Conservation (phyloP, 92 coral and sea anemone species). For the Palythoa heliodiscus region DNA sequence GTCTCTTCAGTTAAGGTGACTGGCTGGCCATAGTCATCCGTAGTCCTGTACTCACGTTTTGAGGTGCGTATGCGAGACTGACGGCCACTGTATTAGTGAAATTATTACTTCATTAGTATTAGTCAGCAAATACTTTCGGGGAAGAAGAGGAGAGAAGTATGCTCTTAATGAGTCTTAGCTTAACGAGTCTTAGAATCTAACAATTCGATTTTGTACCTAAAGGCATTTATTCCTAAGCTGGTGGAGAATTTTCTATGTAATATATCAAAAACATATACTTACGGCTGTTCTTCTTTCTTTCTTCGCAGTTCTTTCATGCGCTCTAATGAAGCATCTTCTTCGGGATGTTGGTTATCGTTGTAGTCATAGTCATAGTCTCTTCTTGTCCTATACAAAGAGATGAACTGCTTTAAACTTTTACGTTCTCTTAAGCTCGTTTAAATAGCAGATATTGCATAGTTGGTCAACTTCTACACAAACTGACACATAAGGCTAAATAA, state of each 20-base stretch:
- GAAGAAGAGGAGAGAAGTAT: too few species aligned
- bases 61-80: conserved; percentile 8
- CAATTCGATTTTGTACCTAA: too few species aligned
- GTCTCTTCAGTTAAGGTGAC: conserved; percentile 8
- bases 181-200: too few species aligned
- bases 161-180: too few species aligned
- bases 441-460: too few species aligned
- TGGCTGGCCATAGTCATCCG: neutral
- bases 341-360: neutral
- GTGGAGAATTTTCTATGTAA: neutral
- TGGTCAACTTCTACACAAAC: too few species aligned
- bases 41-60: conserved; percentile 14
- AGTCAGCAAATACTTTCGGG: too few species aligned
- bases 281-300: conserved; percentile 18
- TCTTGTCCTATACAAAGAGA: neutral
- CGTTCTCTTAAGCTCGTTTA: too few species aligned
- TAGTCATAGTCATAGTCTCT: conserved; percentile 1
- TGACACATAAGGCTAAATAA: too few species aligned
- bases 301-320: conserved; percentile 33
- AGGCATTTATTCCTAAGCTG: neutral
- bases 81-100: conserved; percentile 16
- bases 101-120: neutral
- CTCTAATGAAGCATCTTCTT: conserved; percentile 5
- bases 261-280: neutral
- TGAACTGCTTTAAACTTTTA: too few species aligned